Evolutionary conservation across 2,113 vertebrate species (phyloP), one percentile per base, ranked within the genome.

Genomic region (Upupa epops): DNA sequence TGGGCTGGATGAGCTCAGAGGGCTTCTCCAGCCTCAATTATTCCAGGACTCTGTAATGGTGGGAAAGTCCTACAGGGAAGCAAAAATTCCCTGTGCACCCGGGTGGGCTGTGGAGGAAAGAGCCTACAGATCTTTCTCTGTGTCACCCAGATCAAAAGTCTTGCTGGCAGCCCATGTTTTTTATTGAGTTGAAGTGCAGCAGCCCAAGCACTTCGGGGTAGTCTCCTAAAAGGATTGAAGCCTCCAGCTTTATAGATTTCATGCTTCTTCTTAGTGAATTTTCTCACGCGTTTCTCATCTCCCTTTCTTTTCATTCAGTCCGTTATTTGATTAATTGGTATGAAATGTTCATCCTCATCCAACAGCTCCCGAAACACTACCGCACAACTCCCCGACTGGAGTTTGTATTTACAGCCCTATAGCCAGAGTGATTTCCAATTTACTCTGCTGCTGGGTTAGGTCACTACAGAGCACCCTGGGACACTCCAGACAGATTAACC

Each of bases 201-300:
- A 56, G 40, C 56, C 61, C 36, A 17, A 82, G 82, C 37, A 65
- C 46, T 52, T 34, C 1, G 7, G n/a, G 80, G 69, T 46, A 64
- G 42, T 12, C 68, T 91, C 65, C 66, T 74, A 64, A 70, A 36
- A 36, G 71, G 79, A 80, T 60, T 65, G 90, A 64, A 82, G 61
- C 84, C 77, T 88, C 80, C 5, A 77, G 74, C 71, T 91, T 83
- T 48, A 66, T 8, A 69, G 56, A 79, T 88, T 93, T 86, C 72
- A 79, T 36, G 81, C 71, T 75, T 1, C 66, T 82, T 3, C 69
- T 86, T 6, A 66, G 63, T 3, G 34, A 55, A 74, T 91, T 86
- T 70, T 58, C 49, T 19, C 61, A 61, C 0, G 4, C 3, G 1
- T 36, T 88, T 56, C 75, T 74, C 65, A 78, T 24, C 60, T 34